A percentile compares a stretch with the other conserved stretches of the same genome.
Conservation (phyloP, 2,113 vertebrate species). For the Lophotis ruficrista region DNA sequence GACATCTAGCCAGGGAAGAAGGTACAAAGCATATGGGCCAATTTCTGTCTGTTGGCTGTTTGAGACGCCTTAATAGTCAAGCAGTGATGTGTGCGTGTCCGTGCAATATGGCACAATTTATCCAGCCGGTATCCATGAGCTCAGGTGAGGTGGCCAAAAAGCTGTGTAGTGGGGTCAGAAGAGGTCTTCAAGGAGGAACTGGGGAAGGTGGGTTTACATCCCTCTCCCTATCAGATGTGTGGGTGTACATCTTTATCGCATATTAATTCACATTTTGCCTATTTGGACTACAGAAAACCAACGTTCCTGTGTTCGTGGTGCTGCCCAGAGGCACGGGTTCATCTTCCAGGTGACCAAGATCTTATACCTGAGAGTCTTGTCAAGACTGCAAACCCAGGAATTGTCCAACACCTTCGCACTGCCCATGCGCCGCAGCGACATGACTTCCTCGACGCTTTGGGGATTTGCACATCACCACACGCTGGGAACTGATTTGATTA, state of each 20-base stretch:
- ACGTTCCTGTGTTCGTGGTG: not conserved
- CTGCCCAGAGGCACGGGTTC: not conserved
- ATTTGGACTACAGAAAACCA: not conserved
- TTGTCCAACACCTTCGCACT: not conserved
- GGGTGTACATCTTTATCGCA: not conserved
- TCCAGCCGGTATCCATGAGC: not conserved
- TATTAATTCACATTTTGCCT: not conserved
- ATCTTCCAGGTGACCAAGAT: not conserved
- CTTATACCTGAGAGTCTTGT: not conserved
- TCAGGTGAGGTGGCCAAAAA: constrained; percentile 12
- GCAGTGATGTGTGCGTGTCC: constrained; percentile 45
- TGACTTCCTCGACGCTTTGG: not conserved
- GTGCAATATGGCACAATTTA: constrained; percentile 33
- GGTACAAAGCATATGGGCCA: constrained; percentile 74
- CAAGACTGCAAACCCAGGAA: not conserved
- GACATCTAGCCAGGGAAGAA: constrained; percentile 73
- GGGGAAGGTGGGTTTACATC: not conserved
- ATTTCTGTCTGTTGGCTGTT: constrained; percentile 71
- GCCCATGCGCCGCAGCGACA: fast-evolving
- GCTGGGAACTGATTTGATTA: not conserved
- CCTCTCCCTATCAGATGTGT: not conserved
- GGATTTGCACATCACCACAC: not conserved
- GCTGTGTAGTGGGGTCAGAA: not conserved
- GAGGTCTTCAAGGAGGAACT: not conserved
- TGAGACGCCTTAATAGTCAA: constrained; percentile 69